Evolutionary conservation across 2,888 invertebrate species (phyloP), one percentile per base, ranked within the genome.

Genomic region (Linhomoeus sp.): DNA sequence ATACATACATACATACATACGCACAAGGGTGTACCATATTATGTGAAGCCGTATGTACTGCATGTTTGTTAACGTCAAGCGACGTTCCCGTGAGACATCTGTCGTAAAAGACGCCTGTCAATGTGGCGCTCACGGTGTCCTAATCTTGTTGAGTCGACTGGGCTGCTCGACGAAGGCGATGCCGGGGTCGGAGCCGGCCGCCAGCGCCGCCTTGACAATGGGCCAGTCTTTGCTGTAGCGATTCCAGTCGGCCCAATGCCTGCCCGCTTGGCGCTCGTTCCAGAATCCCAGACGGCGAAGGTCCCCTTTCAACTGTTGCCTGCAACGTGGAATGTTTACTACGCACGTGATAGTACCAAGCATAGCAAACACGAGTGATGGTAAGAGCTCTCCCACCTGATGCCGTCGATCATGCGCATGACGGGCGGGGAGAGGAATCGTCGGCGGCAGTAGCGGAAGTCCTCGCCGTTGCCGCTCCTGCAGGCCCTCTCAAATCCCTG

Each of bases 111-210:
- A 5, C 29, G 7, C 29, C 7, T 12, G 7, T 29, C 7, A 12
- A 29, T 29, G 29, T 37, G 5, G 19, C 40, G 19, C 40, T 7
- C 14, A 38, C 38, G n/a, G 12, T 7, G 38, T 38, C 3, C 19
- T 7, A n/a, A 26, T 41, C 25, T 17, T 14, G 17, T 22, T 3
- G 41, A 26, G 3, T 26, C 26, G 25, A 2, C 33, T 23, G 12
- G 29, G 2, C 19, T 43, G 33, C 19, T 17, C 14, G 26, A 33
- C 76, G 22, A 78, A 73, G 20, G 81, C 80, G 40, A 92, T 67
- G 56, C 84, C 82, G 0, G 94, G 92, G 67, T 90, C 92, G 49
- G 83, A 72, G 0, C 92, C 90, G 3, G 82, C 81, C 25, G 79
- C 77, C 33, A 92, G 70, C 1, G 84, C 83, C 0, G 83, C 81